Evolutionary conservation across 30 jellyfish, hydroid and myxozoan genomes (phyloP), one percentile per base, ranked within the genome.

Genomic region (Calvadosia cruxmelitensis): DNA sequence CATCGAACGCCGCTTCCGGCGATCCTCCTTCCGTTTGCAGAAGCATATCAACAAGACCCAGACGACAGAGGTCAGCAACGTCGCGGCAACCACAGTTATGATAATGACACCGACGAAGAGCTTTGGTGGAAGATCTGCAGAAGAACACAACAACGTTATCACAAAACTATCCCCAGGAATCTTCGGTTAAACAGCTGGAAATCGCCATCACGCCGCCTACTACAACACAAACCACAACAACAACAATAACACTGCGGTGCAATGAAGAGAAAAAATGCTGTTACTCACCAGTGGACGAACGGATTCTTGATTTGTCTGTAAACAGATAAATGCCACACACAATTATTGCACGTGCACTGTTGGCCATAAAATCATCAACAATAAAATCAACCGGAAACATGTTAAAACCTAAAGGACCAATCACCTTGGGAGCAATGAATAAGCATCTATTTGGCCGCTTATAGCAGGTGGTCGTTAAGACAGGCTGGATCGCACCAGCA

Each of bases 61-160:
- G 15, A 76, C 89, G 31, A 78, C 70, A 27, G 95, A 84, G 27
- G 95, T 84, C 29, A 87, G 52, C 3, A 76, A 57, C 30, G 80
- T 66, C 42, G 74, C 94, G n/a, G 93, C 69, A 27, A 87, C 85
- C 23, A 79, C 93, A 1, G 94, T 80, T 67, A 87, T 71, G 80
- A 80, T 81, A 63, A 87, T 79, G 33, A 80, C 75, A 3, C 92
- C 86, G 28, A 87, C 63, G 69, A 73, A 79, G 20, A 73, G 52
- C 33, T 76, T 71, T 61, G 93, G 29, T 0, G 83, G 92, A 77
- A 84, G 50, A 2, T 65, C 93, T 80, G 77, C 7, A 49, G 42
- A 5, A 30, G 34, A 27, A 51, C 20, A 42, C 10, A 42, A 10
- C 10, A 42, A 5, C 20, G 57, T 5, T n/a, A n/a, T n/a, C n/a